Conservation (phyloP, 2,797 vertebrate genomes). For the Oryzias dopingdopingensis region DNA sequence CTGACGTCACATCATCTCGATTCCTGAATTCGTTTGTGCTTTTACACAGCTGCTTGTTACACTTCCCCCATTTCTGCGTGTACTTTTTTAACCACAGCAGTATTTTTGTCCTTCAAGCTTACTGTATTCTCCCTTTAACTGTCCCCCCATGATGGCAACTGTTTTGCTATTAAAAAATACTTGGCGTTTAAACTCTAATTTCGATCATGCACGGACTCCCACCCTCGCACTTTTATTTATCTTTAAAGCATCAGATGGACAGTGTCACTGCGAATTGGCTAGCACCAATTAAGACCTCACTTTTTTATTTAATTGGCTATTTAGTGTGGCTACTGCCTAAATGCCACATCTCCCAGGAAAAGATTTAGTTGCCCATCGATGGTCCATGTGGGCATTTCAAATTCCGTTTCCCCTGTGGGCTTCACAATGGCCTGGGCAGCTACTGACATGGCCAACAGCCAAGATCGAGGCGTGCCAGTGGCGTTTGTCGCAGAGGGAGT, state of each 20-base stretch:
- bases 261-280: conserved; percentile 50
- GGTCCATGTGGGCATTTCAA: conserved; percentile 58
- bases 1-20: conserved; percentile 74
- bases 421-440: conserved; percentile 53
- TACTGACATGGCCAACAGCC: conserved; percentile 45
- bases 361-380: conserved; percentile 40
- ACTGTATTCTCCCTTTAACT: conserved; percentile 15
- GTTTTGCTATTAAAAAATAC: conserved; percentile 18
- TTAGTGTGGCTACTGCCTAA: conserved; percentile 51
- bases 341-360: conserved; percentile 50
- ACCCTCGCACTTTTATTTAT: conserved; percentile 20
- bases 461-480: conserved; percentile 37
- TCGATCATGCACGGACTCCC: conserved; percentile 19
- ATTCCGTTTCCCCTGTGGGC: conserved; percentile 44
- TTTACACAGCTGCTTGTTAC: conserved; percentile 21
- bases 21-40: conserved; percentile 65
- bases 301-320: conserved; percentile 66
- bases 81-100: conserved; percentile 20
- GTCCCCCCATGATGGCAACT: neutral
- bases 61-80: conserved; percentile 16
- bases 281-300: conserved; percentile 60
- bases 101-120: conserved; percentile 29
- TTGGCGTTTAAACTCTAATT: conserved; percentile 22
- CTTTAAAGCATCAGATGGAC: conserved; percentile 55
- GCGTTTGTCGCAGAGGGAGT: conserved; percentile 9